These are phyloP conservation scores for Dusona sp. DNA, from an alignment of 2,888 invertebrate genomes.

Conservation along the genomic window DNA sequence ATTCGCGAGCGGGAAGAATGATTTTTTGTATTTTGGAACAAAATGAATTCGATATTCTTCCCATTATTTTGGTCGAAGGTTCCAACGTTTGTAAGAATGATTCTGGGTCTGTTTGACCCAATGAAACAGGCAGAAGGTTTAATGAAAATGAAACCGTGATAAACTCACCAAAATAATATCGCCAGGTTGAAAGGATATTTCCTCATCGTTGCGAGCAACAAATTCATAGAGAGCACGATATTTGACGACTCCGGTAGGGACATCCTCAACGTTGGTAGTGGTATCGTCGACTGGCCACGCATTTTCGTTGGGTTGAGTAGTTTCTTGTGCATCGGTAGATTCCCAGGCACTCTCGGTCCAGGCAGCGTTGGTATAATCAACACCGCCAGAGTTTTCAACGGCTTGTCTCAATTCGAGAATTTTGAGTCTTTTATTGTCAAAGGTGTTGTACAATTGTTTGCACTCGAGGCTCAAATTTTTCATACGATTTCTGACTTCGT, in stretches of 20 bases:
- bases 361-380: slow-evolving; percentile 85
- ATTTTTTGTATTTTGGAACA: too few species aligned
- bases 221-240: slow-evolving; percentile 98
- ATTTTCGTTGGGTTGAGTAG: slow-evolving; percentile 85
- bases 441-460: slow-evolving; percentile 88
- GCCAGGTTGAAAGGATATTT: slow-evolving; percentile 96
- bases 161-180: slow-evolving; percentile 93
- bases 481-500: slow-evolving; percentile 90
- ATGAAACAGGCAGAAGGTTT: not conserved
- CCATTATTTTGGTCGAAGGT: too few species aligned
- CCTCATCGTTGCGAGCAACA: slow-evolving; percentile 95
- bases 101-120: not conserved
- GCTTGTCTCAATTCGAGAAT: slow-evolving; percentile 87
- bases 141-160: not conserved
- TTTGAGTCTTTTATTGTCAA: slow-evolving; percentile 88
- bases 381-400: slow-evolving; percentile 83
- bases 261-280: slow-evolving; percentile 78
- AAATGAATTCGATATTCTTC: too few species aligned
- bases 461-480: slow-evolving; percentile 89
- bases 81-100: too few species aligned
- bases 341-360: slow-evolving; percentile 89
- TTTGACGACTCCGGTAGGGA: slow-evolving; percentile 87
- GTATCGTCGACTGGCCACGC: slow-evolving; percentile 78
- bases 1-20: too few species aligned
- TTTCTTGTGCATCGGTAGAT: slow-evolving; percentile 75